phyloP scores from a whole-genome alignment of 37 sponge, comb jelly and placozoan genomes.

The Haliclona indistincta region DNA sequence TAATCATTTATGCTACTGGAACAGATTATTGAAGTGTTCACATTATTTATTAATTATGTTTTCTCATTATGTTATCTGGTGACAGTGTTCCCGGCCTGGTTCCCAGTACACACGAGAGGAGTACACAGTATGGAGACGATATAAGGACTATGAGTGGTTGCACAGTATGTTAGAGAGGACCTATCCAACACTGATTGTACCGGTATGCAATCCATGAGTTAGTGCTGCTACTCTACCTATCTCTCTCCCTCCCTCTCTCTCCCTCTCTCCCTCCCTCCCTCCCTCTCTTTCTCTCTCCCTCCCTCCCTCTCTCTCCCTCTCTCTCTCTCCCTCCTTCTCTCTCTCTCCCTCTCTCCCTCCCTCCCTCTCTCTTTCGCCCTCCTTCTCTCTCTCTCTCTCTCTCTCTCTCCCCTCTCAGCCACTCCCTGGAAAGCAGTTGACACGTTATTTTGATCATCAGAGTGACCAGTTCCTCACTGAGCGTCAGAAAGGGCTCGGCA shows the following conservation, averaged over 20 bases:
- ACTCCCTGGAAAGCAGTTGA: constrained; percentile 81
- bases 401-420: constrained; percentile 47
- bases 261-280: constrained; percentile 1
- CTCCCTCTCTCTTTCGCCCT: neutral
- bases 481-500: constrained; percentile 72
- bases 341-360: neutral
- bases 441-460: constrained; percentile 75
- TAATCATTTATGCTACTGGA: neutral
- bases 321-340: neutral
- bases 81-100: constrained; percentile 20
- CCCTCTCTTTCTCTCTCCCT: neutral
- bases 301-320: neutral
- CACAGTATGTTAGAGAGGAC: constrained; percentile 39
- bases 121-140: constrained; percentile 83
- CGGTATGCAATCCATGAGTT: constrained; percentile 35
- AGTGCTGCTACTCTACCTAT: neutral
- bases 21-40: neutral
- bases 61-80: neutral
- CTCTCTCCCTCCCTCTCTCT: neutral
- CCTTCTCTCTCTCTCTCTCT: neutral
- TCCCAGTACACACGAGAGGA: constrained; percentile 26
- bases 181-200: constrained; percentile 64
- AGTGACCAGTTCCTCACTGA: constrained; percentile 65
- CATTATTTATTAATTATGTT: neutral
- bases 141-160: constrained; percentile 90